Evolutionary conservation across 2,797 vertebrate genomes (phyloP), one percentile per base, ranked within the genome.

Genomic region (Echiichthys vipera): DNA sequence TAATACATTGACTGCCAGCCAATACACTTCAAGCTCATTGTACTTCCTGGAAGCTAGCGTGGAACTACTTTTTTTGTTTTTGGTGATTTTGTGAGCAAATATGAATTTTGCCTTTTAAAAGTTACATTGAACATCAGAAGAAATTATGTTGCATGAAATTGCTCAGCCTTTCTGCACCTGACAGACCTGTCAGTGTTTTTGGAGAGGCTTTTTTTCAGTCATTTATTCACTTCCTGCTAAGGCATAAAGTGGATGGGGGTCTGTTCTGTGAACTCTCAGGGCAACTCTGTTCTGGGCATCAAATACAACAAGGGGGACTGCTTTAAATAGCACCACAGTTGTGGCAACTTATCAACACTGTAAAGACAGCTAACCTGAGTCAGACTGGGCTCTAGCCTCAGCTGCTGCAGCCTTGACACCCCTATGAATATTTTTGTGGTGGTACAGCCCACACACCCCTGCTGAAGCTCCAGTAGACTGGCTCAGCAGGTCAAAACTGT

Each of bases 311-410:
- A 93, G 89, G 74, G n/a, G 71, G 64, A 64, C 42, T 10, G 62
- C 91, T 91, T 74, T 75, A 94, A 94, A 95, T 94, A 95, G 93
- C 66, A 36, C 61, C 78, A 84, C 94, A 95, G 92, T 94, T 95
- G 94, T 94, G 93, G 65, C 57, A 74, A 83, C 80, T 85, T 57
- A 88, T 95, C 94, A 94, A 37, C 79, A 71, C 67, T 71, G 79
- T 47, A 73, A 75, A 71, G 92, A 94, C 92, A 92, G 91, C 75
- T 78, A 91, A 63, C 87, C 80, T 85, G 74, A 90, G 74, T 90
- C 87, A 91, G 84, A 75, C 77, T 50, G 70, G 76, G 45, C 79
- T 62, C 69, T 54, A 11, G 65, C 51, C 42, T 85, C 86, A 89
- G 91, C 88, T 91, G 91, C 86, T 85, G 49, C 58, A 63, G 70